Evolutionary conservation across 2,113 vertebrate genomes (phyloP), one percentile per base, ranked within the genome.

Genomic region (Laticauda laticaudata): DNA sequence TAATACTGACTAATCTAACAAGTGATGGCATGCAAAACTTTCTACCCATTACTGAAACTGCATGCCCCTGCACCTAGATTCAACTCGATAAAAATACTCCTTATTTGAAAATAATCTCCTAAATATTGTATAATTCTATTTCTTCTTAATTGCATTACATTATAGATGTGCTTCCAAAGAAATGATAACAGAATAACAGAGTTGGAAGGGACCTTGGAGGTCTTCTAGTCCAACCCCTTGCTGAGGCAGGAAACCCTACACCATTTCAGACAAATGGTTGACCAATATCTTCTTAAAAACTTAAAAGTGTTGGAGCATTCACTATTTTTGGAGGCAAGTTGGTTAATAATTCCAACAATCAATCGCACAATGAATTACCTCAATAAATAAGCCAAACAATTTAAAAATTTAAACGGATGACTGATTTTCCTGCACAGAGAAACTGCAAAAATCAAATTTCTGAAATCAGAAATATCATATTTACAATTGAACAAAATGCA

Each of bases 401-500:
- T 87, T 59, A 23, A 86, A 91, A 86, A 34, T 59, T 87, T 15
- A 45, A 56, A 18, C 11, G 53, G 45, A 69, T 53, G 45, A 26
- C 29, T 48, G 29, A 24, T 95, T 96, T 96, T 90, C 90, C 88
- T 95, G 93, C 94, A n/a, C 54, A 85, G 15, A 75, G 18, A 29
- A 48, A 92, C 95, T 93, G 91, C 89, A 94, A n/a, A 94, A 69
- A 86, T 90, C 87, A 56, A 91, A 59, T 59, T 59, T 95, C 91
- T 90, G 55, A 64, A 93, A 94, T 86, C 43, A 87, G 81, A 94
- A 95, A 93, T 34, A 86, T 94, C 94, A 93, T 61, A 91, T 39
- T 96, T 95, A 53, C 57, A 86, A 91, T 94, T 92, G 94, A 11
- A 91, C 95, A 95, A 89, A 96, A 92, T n/a, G 56, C 57, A 43